Evolutionary conservation across 2,888 invertebrate species (phyloP).

Genomic region (Biston betularia): DNA sequence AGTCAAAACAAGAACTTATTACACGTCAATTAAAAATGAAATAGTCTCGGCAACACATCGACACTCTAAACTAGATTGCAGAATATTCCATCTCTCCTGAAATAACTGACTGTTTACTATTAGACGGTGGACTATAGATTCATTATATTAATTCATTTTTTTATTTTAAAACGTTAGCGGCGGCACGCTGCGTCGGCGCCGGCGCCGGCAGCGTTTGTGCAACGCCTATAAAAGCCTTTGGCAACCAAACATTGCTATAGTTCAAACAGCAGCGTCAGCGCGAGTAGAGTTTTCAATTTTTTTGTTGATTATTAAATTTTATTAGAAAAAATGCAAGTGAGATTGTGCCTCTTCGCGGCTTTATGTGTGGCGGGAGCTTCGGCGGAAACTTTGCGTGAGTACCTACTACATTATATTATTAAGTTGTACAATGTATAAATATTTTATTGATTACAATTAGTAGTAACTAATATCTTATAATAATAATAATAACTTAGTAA

Average conservation of each 20-base stretch:
- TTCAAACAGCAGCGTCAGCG: constrained; percentile 45
- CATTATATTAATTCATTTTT: background rate
- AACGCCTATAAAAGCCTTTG: constrained; percentile 47
- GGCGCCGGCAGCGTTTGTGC: constrained; percentile 37
- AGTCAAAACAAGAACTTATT: too few species aligned
- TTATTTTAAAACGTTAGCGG: background rate
- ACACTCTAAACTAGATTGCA: too few species aligned
- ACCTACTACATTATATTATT: background rate
- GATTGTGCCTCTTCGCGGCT: constrained; percentile 55
- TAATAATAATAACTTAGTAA: too few species aligned
- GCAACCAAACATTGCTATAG: constrained; percentile 44
- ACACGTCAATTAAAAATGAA: too few species aligned
- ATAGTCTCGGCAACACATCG: too few species aligned
- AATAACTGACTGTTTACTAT: background rate
- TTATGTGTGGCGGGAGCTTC: constrained; percentile 50
- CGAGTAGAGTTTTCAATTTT: constrained; percentile 35
- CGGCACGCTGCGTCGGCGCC: constrained; percentile 16
- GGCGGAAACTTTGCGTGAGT: constrained; percentile 72
- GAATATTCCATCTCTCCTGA: too few species aligned
- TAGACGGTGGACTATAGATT: background rate
- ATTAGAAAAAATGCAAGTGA: constrained; percentile 62
- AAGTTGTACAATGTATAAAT: background rate
- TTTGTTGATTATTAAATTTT: constrained; percentile 42
- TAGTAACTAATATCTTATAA: too few species aligned
- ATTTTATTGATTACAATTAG: background rate